Percentiles rank a stretch among this genome's conserved stretches.
These are phyloP conservation scores for Heptranchias perlo DNA, from an alignment of 2,113 vertebrate genomes.

Conservation along the genomic window DNA sequence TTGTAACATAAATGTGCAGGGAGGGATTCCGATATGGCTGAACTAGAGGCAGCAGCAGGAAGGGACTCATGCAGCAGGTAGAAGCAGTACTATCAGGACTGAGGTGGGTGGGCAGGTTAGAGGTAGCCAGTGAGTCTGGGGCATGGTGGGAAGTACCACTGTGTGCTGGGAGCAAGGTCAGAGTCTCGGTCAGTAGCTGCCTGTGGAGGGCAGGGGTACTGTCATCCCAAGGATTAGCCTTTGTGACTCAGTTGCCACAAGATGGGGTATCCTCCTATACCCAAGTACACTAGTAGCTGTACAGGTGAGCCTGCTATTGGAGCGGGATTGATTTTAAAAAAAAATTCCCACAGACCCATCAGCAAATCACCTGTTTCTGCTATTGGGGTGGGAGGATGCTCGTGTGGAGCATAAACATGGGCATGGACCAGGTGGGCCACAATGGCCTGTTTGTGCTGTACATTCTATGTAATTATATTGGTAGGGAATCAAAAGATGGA, in stretches of 20 bases:
- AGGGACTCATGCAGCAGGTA: too few species aligned
- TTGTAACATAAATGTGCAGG: background rate
- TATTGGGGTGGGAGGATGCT: background rate
- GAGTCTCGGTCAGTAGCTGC: too few species aligned
- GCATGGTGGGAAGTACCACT: too few species aligned
- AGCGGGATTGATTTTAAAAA: too few species aligned
- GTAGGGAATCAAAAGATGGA: background rate
- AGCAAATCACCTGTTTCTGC: background rate
- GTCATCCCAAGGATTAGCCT: too few species aligned
- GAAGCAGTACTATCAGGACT: background rate
- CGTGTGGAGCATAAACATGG: background rate
- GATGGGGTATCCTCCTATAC: too few species aligned
- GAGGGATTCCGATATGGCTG: background rate
- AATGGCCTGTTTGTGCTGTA: background rate
- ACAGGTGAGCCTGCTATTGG: background rate
- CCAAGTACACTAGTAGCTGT: too few species aligned
- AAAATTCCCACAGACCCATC: background rate
- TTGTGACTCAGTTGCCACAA: too few species aligned
- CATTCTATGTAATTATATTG: background rate
- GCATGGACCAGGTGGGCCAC: background rate
- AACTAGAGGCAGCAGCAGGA: background rate
- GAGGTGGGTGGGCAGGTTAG: background rate
- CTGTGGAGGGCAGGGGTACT: too few species aligned
- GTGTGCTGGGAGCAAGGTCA: too few species aligned
- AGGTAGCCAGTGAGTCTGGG: too few species aligned